Conservation (phyloP, 2,888 invertebrate genomes). For the Mesorhabditis spiculigera region DNA sequence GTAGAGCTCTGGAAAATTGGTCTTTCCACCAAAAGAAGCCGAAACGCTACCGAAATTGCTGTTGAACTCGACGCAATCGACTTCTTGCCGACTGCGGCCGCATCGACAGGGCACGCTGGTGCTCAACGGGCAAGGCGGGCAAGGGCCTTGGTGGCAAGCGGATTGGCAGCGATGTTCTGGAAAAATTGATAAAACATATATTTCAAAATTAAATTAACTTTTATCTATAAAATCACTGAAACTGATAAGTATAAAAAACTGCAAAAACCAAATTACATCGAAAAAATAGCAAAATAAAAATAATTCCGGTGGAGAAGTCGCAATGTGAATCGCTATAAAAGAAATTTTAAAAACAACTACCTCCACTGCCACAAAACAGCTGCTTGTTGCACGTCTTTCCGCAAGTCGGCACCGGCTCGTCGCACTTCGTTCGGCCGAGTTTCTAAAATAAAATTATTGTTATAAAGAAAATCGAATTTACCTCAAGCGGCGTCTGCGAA, state of each 20-base stretch:
- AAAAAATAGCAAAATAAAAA: no score
- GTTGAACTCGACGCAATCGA: no score
- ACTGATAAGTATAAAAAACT: no score
- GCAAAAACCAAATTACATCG: no score
- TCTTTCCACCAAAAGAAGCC: not conserved
- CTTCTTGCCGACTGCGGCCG: slow-evolving; percentile 69
- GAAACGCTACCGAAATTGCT: no score
- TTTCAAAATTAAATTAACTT: no score
- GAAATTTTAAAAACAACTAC: slow-evolving; percentile 9
- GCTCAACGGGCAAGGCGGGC: slow-evolving; percentile 75
- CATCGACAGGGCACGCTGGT: slow-evolving; percentile 80
- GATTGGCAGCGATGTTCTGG: slow-evolving; percentile 69
- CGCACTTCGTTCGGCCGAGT: slow-evolving; percentile 65
- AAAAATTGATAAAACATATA: no score
- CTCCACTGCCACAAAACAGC: slow-evolving; percentile 68
- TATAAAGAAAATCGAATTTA: slow-evolving; percentile 4
- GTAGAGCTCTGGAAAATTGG: not conserved
- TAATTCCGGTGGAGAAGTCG: not conserved
- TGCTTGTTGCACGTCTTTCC: slow-evolving; percentile 70
- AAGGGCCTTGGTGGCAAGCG: slow-evolving; percentile 72
- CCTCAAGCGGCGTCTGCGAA: slow-evolving; percentile 68
- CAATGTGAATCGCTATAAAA: not conserved
- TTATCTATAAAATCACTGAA: no score
- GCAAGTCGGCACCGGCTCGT: slow-evolving; percentile 80
- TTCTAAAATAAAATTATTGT: slow-evolving; percentile 22